Evolutionary conservation across 1,140 invertebrate species (phyloP), one percentile per base, ranked within the genome.

Genomic region (Saccostrea cuccullata): DNA sequence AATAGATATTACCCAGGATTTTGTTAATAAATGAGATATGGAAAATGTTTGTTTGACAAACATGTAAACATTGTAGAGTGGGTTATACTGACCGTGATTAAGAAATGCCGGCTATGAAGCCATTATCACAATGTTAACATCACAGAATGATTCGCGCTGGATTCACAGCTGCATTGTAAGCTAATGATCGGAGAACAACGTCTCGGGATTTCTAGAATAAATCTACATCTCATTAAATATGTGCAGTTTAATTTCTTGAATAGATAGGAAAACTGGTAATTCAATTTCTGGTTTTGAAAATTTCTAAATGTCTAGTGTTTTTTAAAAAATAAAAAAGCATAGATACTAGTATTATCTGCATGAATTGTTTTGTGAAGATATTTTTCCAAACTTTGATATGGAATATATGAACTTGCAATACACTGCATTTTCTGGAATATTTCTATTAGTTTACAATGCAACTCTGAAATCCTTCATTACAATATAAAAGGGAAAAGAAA

Each of bases 101-200:
- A 77, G 70, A 77, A 77, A 77, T 77, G 26, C 70, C 12, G 70
- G 26, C 70, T 77, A 36, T 77, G 30, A 15, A 77, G 70, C 70
- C 70, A 77, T 77, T 77, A 77, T 77, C 70, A 77, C 70, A 77
- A 77, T 36, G 70, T 77, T 77, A 30, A 77, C 70, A 77, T 77
- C 70, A 77, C 70, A 77, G 70, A 77, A 77, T 77, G 70, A 77
- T 30, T 36, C 70, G 13, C 23, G 30, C 26, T 30, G 23, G 2
- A 9, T 17, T 30, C 70, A 8, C 23, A 0, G 70, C 26, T 77
- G 70, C 70, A 77, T 26, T 77, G 70, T 77, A 77, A 77, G 26
- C 70, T 77, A 77, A 8, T 36, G 30, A 30, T 26, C 26, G 13
- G 58, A 64, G 17, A 0, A 17, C 17, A 64, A 64, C 13, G n/a